Evolutionary conservation across 2,888 invertebrate genomes (phyloP), one percentile per base, ranked within the genome.

Genomic region (Autographa gamma): DNA sequence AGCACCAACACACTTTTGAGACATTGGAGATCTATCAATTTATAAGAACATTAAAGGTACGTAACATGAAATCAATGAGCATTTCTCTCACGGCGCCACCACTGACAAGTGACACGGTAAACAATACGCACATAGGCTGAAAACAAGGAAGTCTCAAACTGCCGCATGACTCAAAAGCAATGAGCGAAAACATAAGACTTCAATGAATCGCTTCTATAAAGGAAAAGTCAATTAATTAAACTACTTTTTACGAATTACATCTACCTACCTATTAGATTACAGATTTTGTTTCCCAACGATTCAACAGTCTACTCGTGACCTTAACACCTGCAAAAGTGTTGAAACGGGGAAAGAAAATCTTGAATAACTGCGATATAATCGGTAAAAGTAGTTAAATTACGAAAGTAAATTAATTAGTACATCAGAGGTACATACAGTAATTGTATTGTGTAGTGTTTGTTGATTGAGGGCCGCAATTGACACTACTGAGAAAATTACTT

Each of bases 91-190:
- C 58, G 63, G 63, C 11, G 59, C 43, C 54, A 54, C 16, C 31
- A 25, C 31, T 56, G 54, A 68, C 66, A 71, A 65, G 41, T 56
- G 54, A 68, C 66, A 71, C 66, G 41, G 62, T 59, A 31, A 67
- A 31, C 32, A 34, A 25, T 25, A 25, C 25, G 3, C 25, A 25
- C 25, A 25, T 25, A 25, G 25, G 25, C 25, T 25, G 25, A 25
- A 58, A 31, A 48, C 16, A 43, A 73, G 77, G 77, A 77, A 73
- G 67, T 60, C 64, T 77, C 52, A 25, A 61, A 32, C 69, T 43
- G n/a, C 73, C 73, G 77, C 77, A 77, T 77, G 43, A 66, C 74
- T 70, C 18, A 48, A 13, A 62, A 25, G 65, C 25, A 77, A 54
- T 63, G 65, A 77, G 67, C 67, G 77, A 70, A 77, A 67, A 60